Base-by-base conservation (phyloP, 2,113 vertebrate genomes). In the Salvelinus alpinus region DNA sequence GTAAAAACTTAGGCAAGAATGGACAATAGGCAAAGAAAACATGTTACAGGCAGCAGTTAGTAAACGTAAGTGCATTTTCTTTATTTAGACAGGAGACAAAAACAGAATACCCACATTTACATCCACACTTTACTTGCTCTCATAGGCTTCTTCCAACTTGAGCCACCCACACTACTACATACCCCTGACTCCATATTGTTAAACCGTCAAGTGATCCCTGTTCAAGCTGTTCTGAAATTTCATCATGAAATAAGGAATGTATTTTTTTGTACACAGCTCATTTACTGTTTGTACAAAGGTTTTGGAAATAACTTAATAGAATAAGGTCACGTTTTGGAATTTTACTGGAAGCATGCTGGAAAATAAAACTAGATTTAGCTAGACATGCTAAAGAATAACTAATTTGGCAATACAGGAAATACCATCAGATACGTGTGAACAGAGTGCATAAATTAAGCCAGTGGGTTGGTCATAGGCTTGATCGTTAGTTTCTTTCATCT, bases 1-100 rank as follows among this genome's bases (percentile, higher is more conserved):
- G 8, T 44, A 18, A 16, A 16, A 51, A 51, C 48, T 0, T 7
- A 24, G 0, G n/a, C 20, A 24, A n/a, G 8, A 38, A 9, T 9
- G 38, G 38, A 9, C 38, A 44, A n/a, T 9, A 25, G 8, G 2
- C 5, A 66, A 13, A 66, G 38, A 13, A 66, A 8, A 66, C 2
- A 29, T 31, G 11, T 24, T 12, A 25, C 25, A 14, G 11, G 44
- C 29, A 69, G 13, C n/a, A 48, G 22, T 3, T 8, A 48, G 44
- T 70, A 70, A 47, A 51, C 48, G 16, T 47, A 70, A 70, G 67
- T 47, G 68, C 68, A 70, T 70, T 70, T 70, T 47, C 31, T 69
- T 70, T 70, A 70, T 70, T 70, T 13, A 18, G 44, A 25, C 68
- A 70, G 59, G 22, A 66, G 64, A 66, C 64, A 70, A 70, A 48